These are phyloP conservation scores for Musca vetustissima DNA, from an alignment of 1,140 invertebrate genomes.

Conservation along the genomic window DNA sequence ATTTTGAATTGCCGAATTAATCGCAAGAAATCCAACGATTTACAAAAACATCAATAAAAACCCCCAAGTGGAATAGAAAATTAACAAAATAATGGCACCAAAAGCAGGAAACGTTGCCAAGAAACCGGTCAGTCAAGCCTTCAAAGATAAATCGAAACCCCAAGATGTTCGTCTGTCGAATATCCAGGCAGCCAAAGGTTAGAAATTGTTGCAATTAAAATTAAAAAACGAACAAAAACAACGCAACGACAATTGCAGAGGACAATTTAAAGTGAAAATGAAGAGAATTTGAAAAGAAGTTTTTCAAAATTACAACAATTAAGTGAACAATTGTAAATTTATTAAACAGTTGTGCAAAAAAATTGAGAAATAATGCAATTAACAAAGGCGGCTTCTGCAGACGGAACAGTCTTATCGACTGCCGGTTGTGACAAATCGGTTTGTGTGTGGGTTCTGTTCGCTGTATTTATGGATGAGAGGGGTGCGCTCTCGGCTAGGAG, in stretches of 20 bases:
- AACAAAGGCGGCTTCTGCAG: neutral
- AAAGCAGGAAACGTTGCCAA: slow-evolving; percentile 44
- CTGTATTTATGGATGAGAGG: too few species aligned
- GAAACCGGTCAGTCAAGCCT: slow-evolving; percentile 58
- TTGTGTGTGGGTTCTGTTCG: neutral
- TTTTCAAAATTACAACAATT: slow-evolving; percentile 29
- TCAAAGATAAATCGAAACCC: slow-evolving; percentile 92
- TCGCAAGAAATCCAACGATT: slow-evolving; percentile 20
- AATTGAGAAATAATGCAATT: too few species aligned
- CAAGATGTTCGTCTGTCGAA: slow-evolving; percentile 92
- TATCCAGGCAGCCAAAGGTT: slow-evolving; percentile 97
- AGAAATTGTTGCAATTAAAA: slow-evolving; percentile 35
- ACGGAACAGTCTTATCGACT: neutral
- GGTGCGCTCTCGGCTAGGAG: neutral
- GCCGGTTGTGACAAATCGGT: too few species aligned
- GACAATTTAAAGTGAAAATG: neutral
- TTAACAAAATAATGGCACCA: slow-evolving; percentile 45
- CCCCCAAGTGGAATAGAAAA: neutral
- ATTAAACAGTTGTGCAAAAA: slow-evolving; percentile 11
- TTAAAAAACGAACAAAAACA: neutral
- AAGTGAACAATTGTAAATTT: slow-evolving; percentile 6
- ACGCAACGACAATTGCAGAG: neutral
- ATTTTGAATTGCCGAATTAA: slow-evolving; percentile 12
- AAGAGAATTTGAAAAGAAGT: neutral
- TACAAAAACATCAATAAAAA: neutral